Conservation (phyloP, 2,888 invertebrate species). For the Scrobipalpa atriplicella region DNA sequence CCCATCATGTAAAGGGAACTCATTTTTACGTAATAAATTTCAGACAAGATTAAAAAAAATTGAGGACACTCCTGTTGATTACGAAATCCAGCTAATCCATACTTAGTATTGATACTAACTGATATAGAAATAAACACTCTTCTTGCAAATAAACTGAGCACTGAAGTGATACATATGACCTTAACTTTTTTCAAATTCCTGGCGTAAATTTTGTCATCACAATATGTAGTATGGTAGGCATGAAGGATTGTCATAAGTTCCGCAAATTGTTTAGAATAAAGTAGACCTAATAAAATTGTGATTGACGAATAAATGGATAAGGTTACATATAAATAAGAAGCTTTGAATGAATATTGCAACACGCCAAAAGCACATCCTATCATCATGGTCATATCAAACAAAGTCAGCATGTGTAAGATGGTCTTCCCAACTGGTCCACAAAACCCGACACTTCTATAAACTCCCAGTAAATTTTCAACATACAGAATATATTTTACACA, state of each 20-base stretch:
- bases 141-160: not conserved
- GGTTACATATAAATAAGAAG: too few species aligned
- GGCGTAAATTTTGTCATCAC: not conserved
- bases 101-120: not conserved
- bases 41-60: too few species aligned
- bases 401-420: not conserved
- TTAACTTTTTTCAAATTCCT: conserved; percentile 9
- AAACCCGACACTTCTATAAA: conserved; percentile 9
- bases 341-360: too few species aligned
- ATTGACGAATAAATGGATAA: too few species aligned
- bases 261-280: not conserved
- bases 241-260: conserved; percentile 2
- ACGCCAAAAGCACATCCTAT: not conserved
- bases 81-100: not conserved
- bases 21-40: not conserved
- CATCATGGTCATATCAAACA: not conserved
- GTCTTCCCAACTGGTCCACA: not conserved
- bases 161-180: not conserved
- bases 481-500: not conserved
- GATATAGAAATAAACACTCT: not conserved
- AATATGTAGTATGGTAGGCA: not conserved
- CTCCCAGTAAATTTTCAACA: conserved; percentile 3
- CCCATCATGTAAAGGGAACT: not conserved
- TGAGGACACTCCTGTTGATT: not conserved
- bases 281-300: not conserved